Evolutionary conservation across 1,140 invertebrate genomes (phyloP).

Genomic region (Anthonomus grandis): DNA sequence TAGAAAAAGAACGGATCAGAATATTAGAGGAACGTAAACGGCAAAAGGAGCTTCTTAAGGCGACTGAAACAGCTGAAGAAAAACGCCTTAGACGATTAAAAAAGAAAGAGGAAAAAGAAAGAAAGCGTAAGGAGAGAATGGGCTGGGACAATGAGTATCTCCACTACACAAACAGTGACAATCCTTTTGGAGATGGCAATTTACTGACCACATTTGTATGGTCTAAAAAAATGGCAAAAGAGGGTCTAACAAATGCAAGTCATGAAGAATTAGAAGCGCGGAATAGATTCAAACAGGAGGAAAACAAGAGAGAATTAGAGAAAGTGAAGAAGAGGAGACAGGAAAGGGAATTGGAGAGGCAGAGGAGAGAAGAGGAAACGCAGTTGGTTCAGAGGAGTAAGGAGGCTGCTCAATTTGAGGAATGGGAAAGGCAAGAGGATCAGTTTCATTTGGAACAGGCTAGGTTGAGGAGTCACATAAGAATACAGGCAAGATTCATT

Average conservation of each 20-base stretch:
- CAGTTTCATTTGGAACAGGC: conserved; percentile 90
- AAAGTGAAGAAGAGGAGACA: conserved; percentile 89
- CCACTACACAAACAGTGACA: conserved; percentile 96
- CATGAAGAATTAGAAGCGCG: conserved; percentile 81
- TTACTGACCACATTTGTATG: conserved; percentile 93
- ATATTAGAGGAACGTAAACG: conserved; percentile 64
- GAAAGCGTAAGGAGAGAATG: conserved; percentile 83
- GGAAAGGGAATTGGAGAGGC: conserved; percentile 86
- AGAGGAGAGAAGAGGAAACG: conserved; percentile 87
- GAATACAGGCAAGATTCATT: conserved; percentile 72
- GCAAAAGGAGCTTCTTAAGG: conserved; percentile 82
- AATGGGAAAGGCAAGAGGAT: conserved; percentile 94
- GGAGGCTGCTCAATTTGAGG: conserved; percentile 91
- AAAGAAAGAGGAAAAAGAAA: conserved; percentile 92
- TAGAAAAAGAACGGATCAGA: conserved; percentile 68
- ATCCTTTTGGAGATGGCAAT: conserved; percentile 97
- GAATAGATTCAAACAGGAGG: conserved; percentile 83
- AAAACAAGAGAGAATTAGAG: conserved; percentile 85
- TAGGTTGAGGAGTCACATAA: conserved; percentile 83
- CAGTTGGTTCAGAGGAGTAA: conserved; percentile 84
- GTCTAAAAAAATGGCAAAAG: conserved; percentile 94
- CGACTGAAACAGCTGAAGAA: conserved; percentile 92
- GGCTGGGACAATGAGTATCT: conserved; percentile 95
- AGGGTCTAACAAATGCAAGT: conserved; percentile 79
- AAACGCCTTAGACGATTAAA: conserved; percentile 75